phyloP scores from a whole-genome alignment of 2,797 vertebrate genomes.

The Kryptopterus vitreolus region DNA sequence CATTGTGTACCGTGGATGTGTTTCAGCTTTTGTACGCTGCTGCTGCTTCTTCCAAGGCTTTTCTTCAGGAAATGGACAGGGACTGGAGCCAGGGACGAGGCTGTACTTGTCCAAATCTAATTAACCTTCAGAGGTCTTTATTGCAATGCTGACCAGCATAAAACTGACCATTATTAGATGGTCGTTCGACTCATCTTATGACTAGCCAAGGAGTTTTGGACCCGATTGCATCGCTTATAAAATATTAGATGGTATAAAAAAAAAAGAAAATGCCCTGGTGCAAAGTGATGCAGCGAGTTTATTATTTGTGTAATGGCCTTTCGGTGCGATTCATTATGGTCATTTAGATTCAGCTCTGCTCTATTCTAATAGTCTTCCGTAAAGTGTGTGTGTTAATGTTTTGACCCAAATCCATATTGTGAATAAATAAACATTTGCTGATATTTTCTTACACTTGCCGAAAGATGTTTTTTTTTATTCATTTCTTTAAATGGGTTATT shows the following conservation, averaged over 20 bases:
- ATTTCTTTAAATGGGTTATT: neutral
- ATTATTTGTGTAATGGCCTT: neutral
- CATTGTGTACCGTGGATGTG: neutral
- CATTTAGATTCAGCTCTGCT: neutral
- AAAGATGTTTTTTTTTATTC: neutral
- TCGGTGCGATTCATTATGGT: neutral
- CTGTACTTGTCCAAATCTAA: slow-evolving; percentile 4
- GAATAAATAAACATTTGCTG: neutral
- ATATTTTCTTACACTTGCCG: neutral
- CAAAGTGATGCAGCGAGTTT: neutral
- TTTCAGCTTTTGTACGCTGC: neutral
- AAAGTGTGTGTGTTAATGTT: neutral
- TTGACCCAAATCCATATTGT: neutral
- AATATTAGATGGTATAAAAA: neutral
- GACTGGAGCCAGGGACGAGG: neutral
- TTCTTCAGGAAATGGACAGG: slow-evolving; percentile 20
- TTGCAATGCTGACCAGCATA: slow-evolving; percentile 21
- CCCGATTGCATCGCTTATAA: neutral
- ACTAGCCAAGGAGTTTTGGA: neutral
- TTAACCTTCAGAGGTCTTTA: slow-evolving; percentile 19
- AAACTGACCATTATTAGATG: slow-evolving; percentile 20
- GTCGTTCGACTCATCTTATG: neutral
- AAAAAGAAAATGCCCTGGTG: neutral
- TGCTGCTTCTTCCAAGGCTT: slow-evolving; percentile 19
- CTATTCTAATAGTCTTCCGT: neutral